phyloP scores from a whole-genome alignment of 2,888 invertebrate species.

The Celastrina argiolus region DNA sequence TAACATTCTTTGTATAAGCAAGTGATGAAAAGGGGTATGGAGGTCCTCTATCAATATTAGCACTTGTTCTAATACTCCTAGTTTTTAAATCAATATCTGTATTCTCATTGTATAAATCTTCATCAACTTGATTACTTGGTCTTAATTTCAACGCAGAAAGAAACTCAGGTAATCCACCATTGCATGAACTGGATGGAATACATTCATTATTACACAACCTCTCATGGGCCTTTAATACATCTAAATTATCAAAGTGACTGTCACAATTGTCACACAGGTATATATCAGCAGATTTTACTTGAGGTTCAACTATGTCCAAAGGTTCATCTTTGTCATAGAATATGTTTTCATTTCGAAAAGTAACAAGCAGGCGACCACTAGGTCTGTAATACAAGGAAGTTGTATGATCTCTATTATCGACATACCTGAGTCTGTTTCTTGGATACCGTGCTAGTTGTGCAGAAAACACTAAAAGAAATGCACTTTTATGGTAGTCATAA shows the following conservation, averaged over 20 bases:
- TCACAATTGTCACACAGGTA: slow-evolving; percentile 87
- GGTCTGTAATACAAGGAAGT: slow-evolving; percentile 83
- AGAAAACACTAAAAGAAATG: slow-evolving; percentile 83
- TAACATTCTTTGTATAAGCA: slow-evolving; percentile 61
- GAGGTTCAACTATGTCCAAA: slow-evolving; percentile 62
- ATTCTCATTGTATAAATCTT: slow-evolving; percentile 32
- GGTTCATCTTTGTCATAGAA: slow-evolving; percentile 60
- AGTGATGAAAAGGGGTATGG: slow-evolving; percentile 72
- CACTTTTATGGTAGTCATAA: slow-evolving; percentile 84
- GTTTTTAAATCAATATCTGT: slow-evolving; percentile 43
- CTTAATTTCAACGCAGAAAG: slow-evolving; percentile 60
- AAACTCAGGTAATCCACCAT: slow-evolving; percentile 57
- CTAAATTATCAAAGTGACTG: slow-evolving; percentile 80
- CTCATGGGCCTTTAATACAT: slow-evolving; percentile 61
- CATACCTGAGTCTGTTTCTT: slow-evolving; percentile 80
- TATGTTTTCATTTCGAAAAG: slow-evolving; percentile 86
- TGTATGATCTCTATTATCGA: slow-evolving; percentile 84
- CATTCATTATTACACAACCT: slow-evolving; percentile 63
- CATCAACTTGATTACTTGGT: slow-evolving; percentile 41
- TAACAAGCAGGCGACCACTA: slow-evolving; percentile 82
- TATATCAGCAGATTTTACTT: slow-evolving; percentile 81
- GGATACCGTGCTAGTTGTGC: slow-evolving; percentile 82
- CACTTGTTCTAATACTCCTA: slow-evolving; percentile 53
- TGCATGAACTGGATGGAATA: slow-evolving; percentile 44
- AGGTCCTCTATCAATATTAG: slow-evolving; percentile 61